Percentiles rank a stretch among this genome's conserved stretches.
Evolutionary conservation across 92 coral and sea anemone genomes (phyloP).

Genomic region (Pocillopora meandrina): DNA sequence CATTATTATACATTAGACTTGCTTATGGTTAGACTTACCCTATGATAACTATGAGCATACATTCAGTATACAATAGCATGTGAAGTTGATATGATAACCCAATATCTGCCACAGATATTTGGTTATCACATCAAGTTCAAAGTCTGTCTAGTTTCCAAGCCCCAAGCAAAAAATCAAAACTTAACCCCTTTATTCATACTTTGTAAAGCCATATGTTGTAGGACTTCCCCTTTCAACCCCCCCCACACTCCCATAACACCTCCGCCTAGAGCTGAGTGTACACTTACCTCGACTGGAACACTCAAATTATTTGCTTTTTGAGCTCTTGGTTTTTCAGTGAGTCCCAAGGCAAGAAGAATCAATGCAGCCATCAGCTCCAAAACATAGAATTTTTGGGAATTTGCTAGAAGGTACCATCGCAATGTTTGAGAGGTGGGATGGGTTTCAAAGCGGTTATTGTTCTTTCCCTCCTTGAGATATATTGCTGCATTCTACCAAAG

Average conservation of each 20-base stretch:
- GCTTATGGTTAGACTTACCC: too few species aligned
- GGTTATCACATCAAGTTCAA: too few species aligned
- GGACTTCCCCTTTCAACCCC: too few species aligned
- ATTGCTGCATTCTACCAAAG: conserved; percentile 87
- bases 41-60: too few species aligned
- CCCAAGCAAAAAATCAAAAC: too few species aligned
- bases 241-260: not conserved
- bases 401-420: conserved; percentile 79
- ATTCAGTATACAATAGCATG: too few species aligned
- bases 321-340: conserved; percentile 78
- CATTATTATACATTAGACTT: too few species aligned
- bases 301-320: conserved; percentile 28
- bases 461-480: conserved; percentile 85
- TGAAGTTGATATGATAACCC: too few species aligned
- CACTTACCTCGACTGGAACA: conserved; percentile 69
- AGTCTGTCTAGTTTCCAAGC: too few species aligned
- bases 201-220: too few species aligned
- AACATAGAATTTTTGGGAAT: conserved; percentile 73
- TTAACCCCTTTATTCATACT: too few species aligned
- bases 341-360: conserved; percentile 71
- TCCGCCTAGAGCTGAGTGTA: not conserved
- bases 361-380: conserved; percentile 84
- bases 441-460: conserved; percentile 89
- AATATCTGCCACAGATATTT: too few species aligned
- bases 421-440: conserved; percentile 73